phyloP scores from a whole-genome alignment of 2,888 invertebrate species.

The Seira sanloemensis region DNA sequence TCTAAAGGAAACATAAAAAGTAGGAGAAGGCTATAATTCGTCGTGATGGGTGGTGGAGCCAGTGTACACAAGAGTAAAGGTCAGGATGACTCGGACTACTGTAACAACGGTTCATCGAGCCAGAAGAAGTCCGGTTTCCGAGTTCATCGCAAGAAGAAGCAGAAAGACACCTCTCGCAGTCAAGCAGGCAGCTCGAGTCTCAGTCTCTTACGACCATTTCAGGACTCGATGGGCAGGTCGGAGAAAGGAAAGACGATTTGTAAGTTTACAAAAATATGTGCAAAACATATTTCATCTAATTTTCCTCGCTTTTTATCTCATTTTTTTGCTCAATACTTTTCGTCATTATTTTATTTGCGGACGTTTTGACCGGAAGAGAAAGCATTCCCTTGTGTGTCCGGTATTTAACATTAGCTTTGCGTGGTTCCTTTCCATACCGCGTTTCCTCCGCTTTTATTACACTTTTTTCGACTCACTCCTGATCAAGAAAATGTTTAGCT shows the following conservation, averaged over 20 bases:
- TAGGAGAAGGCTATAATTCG: not conserved
- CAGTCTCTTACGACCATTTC: slow-evolving; percentile 55
- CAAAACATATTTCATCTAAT: not conserved
- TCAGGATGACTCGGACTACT: slow-evolving; percentile 69
- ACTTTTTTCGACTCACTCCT: not conserved
- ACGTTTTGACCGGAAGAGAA: not conserved
- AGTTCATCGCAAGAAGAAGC: slow-evolving; percentile 70
- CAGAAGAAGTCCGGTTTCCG: slow-evolving; percentile 71
- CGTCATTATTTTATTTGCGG: not conserved
- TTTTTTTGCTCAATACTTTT: not conserved
- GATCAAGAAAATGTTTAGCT: not conserved
- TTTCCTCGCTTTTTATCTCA: not conserved
- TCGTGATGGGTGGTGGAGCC: slow-evolving; percentile 73
- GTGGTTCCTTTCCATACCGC: not conserved
- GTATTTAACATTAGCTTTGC: not conserved
- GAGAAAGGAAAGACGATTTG: slow-evolving; percentile 68
- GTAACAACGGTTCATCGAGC: slow-evolving; percentile 63
- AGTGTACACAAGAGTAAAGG: slow-evolving; percentile 72
- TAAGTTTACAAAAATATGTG: slow-evolving; percentile 31
- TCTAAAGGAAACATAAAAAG: slow-evolving; percentile 27
- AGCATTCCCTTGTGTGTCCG: not conserved
- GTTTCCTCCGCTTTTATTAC: slow-evolving; percentile 18
- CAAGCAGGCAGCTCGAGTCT: slow-evolving; percentile 23
- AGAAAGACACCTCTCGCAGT: slow-evolving; percentile 65
- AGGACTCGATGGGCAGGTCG: slow-evolving; percentile 70